Evolutionary conservation across 2,797 vertebrate species (phyloP), one percentile per base, ranked within the genome.

Genomic region (Melopsittacus undulatus): DNA sequence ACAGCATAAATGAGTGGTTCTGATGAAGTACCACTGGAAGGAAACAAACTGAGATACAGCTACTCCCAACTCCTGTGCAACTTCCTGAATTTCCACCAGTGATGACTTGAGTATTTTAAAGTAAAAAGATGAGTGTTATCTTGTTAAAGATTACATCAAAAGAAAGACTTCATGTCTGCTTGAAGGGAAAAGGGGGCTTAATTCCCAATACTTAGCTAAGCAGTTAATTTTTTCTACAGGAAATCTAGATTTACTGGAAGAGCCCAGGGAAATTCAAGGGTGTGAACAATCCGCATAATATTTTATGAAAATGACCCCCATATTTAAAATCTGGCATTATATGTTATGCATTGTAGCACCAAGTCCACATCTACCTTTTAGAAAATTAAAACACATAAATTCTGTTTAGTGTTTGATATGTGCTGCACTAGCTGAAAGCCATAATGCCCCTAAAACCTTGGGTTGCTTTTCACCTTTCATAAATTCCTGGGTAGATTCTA

Each of bases 301-400:
- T 98, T 98, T 98, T 98, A 98, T 98, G 97, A 97, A 99, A 99
- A 99, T 97, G 98, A 98, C 98, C 98, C 98, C 98, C 98, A 97
- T 98, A 98, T 98, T 98, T 98, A 98, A 98, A 98, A 96, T 59
- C 97, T 96, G 98, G 97, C 97, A 94, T 97, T 98, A 94, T 97
- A 97, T 98, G 98, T 98, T 99, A 98, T 99, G 99, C 99, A 98
- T 99, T 99, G 98, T 99, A 99, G 98, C 98, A 96, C 98, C 97
- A 98, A 96, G 97, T 98, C 98, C 98, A 98, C 97, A 96, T 98
- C 99, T 98, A 98, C 98, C 98, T 98, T 98, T 98, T 97, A 97
- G 98, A 97, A 99, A 99, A 99, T 99, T 99, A 99, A 99, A 99
- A 99, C 98, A 98, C 98, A 99, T 99, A 99, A 99, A 99, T 99